A percentile compares a stretch with the other conserved stretches of the same genome.
These are phyloP conservation scores for Lamellibrachia columna DNA, from an alignment of 2,888 invertebrate genomes.

Conservation along the genomic window DNA sequence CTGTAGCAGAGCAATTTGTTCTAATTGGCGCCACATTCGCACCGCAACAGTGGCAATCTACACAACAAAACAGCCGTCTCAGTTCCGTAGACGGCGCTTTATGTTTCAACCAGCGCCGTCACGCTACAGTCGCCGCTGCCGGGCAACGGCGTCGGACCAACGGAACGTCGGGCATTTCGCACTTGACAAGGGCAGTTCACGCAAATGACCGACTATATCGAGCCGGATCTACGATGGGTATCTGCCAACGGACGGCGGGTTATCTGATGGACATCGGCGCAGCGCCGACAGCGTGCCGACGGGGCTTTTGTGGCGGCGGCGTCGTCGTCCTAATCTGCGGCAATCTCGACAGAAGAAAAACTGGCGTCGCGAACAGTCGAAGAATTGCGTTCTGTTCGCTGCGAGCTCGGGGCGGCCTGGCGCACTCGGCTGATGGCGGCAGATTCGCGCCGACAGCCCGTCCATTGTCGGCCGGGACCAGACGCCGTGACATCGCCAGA, in stretches of 20 bases:
- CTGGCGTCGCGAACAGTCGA: background rate
- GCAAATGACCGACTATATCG: background rate
- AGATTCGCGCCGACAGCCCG: background rate
- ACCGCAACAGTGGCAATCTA: background rate
- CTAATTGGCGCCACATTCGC: background rate
- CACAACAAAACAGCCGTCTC: background rate
- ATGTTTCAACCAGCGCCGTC: background rate
- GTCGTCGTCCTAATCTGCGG: background rate
- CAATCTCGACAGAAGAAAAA: slow-evolving; percentile 5
- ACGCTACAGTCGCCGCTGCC: background rate
- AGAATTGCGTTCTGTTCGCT: slow-evolving; percentile 4
- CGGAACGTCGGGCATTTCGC: background rate
- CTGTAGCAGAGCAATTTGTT: background rate
- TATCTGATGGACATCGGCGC: background rate
- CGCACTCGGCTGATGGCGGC: background rate
- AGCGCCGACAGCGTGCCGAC: background rate
- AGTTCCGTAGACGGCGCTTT: background rate
- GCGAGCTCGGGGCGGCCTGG: background rate
- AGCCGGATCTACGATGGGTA: background rate
- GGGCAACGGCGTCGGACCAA: background rate
- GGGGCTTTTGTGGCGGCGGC: background rate
- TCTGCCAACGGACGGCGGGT: background rate
- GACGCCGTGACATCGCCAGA: background rate
- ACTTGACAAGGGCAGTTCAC: background rate
- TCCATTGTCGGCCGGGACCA: background rate